Percentiles rank a stretch among this genome's conserved stretches.
These are phyloP conservation scores for Dicranocentrus wangi DNA, from an alignment of 2,888 invertebrate species.

Conservation along the genomic window DNA sequence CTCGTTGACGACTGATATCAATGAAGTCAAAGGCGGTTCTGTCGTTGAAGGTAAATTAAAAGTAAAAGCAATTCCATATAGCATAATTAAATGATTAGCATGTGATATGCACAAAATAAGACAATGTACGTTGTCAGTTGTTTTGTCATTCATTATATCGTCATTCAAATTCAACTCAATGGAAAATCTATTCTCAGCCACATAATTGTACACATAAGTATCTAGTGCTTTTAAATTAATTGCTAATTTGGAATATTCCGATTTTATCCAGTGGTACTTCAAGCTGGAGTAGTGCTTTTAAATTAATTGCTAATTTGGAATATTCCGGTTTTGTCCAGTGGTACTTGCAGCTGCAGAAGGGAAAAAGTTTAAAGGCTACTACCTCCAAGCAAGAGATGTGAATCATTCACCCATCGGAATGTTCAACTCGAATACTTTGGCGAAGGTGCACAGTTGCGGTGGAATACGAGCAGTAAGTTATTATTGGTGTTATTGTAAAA, in stretches of 20 bases:
- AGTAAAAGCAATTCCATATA: neutral
- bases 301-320: neutral
- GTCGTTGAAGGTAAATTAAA: slow-evolving; percentile 55
- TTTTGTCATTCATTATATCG: too few relatives aligned
- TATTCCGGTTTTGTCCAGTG: slow-evolving; percentile 41
- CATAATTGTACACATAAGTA: neutral
- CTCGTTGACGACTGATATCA: slow-evolving; percentile 42
- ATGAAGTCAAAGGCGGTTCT: slow-evolving; percentile 33
- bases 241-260: neutral
- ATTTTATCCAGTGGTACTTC: neutral
- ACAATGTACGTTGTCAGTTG: neutral
- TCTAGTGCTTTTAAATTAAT: neutral
- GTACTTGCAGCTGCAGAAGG: slow-evolving; percentile 34
- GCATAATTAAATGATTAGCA: neutral
- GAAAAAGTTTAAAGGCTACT: slow-evolving; percentile 65
- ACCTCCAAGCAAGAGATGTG: slow-evolving; percentile 64
- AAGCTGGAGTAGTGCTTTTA: neutral
- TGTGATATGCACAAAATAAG: neutral
- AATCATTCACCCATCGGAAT: slow-evolving; percentile 64
- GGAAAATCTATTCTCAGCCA: neutral
- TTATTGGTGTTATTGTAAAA: neutral
- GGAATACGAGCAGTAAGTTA: slow-evolving; percentile 64
- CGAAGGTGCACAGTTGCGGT: slow-evolving; percentile 66
- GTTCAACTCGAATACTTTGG: slow-evolving; percentile 63
- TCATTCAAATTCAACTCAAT: too few relatives aligned